These are phyloP conservation scores for Cetonia aurata DNA, from an alignment of 2,888 invertebrate genomes.

Conservation along the genomic window DNA sequence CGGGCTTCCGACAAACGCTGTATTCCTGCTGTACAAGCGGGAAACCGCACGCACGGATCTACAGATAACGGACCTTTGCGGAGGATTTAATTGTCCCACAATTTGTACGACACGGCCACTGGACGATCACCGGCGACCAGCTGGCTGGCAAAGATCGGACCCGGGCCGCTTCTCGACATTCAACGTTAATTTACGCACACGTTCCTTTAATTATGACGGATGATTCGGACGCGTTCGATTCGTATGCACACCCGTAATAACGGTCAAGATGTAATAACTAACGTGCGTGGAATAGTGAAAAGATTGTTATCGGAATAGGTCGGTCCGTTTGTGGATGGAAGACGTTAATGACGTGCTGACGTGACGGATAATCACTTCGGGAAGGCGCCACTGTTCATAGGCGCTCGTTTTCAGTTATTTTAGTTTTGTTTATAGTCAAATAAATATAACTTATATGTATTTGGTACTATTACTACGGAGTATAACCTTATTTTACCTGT, in stretches of 20 bases:
- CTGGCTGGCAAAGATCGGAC: background rate
- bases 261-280: slow-evolving; percentile 25
- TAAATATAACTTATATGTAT: no score
- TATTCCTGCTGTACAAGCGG: no score
- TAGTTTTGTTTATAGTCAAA: no score
- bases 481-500: no score
- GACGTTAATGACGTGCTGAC: slow-evolving; percentile 29
- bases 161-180: slow-evolving; percentile 6
- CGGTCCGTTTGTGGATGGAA: slow-evolving; percentile 19
- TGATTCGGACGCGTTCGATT: background rate
- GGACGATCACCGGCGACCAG: slow-evolving; percentile 9
- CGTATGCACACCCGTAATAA: no score
- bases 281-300: slow-evolving; percentile 24
- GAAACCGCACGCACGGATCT: slow-evolving; percentile 26
- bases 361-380: slow-evolving; percentile 8
- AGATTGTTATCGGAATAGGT: slow-evolving; percentile 23
- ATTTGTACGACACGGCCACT: slow-evolving; percentile 19
- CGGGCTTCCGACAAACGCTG: no score
- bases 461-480: no score
- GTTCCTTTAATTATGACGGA: slow-evolving; percentile 36
- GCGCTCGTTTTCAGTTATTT: no score
- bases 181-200: slow-evolving; percentile 18
- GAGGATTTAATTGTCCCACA: slow-evolving; percentile 33
- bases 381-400: no score
- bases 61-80: slow-evolving; percentile 20